Evolutionary conservation across 2,113 vertebrate genomes (phyloP).

Genomic region (Neofelis nebulosa): DNA sequence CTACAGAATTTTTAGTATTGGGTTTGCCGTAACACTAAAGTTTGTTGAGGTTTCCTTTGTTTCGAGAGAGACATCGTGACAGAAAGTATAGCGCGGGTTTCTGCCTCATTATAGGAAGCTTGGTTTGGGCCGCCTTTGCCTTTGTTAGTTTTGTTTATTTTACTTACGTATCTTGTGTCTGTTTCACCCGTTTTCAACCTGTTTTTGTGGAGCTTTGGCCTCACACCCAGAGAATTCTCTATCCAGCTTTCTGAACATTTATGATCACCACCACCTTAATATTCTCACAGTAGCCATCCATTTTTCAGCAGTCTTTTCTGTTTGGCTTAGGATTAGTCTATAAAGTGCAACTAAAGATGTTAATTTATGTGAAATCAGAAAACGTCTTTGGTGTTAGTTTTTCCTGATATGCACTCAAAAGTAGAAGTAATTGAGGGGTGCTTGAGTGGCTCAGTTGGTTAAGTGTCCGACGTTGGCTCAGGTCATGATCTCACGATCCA

Average conservation of each 20-base stretch:
- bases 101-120: neutral
- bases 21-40: neutral
- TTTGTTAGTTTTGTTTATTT: neutral
- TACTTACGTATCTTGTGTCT: neutral
- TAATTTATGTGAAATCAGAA: slow-evolving; percentile 5
- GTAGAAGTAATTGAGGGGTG: neutral
- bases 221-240: neutral
- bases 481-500: too few species aligned
- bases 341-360: neutral
- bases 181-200: neutral
- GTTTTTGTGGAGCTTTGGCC: neutral
- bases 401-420: neutral
- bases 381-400: neutral
- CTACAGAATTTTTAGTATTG: neutral
- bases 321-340: neutral
- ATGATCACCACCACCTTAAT: neutral
- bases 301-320: neutral
- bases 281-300: neutral
- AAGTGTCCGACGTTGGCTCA: too few species aligned
- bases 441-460: too few species aligned
- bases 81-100: neutral
- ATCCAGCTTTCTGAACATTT: neutral
- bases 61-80: neutral
- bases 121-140: neutral
- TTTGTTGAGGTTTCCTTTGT: neutral